These are phyloP conservation scores for Epicauta chinensis DNA, from an alignment of 1,140 invertebrate species.

Conservation along the genomic window DNA sequence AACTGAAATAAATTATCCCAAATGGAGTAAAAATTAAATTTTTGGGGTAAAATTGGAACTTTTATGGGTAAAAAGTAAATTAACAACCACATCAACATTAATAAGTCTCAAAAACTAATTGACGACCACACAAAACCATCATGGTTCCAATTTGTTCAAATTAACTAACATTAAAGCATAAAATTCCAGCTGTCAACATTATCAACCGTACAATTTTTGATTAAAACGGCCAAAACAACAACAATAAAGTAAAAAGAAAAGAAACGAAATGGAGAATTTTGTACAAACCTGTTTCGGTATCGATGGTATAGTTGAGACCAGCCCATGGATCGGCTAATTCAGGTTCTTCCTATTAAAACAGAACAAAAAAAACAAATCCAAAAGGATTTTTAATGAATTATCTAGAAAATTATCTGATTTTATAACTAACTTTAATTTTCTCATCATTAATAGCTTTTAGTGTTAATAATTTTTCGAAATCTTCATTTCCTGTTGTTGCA, in stretches of 20 bases:
- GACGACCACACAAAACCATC: not conserved
- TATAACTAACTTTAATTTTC: slow-evolving; percentile 43
- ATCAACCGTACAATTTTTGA: slow-evolving; percentile 10
- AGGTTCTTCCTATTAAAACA: slow-evolving; percentile 22
- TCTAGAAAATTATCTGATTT: slow-evolving; percentile 11
- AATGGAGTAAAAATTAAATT: too few relatives aligned
- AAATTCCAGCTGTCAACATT: slow-evolving; percentile 9
- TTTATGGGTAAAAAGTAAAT: too few relatives aligned
- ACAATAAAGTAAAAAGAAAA: not conserved
- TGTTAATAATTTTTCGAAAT: slow-evolving; percentile 54
- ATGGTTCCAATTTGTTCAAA: slow-evolving; percentile 7
- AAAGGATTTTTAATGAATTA: too few relatives aligned
- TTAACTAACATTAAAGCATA: slow-evolving; percentile 7
- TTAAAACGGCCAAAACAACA: not conserved
- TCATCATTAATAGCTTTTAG: slow-evolving; percentile 49
- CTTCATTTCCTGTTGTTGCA: slow-evolving; percentile 37
- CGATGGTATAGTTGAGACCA: slow-evolving; percentile 72
- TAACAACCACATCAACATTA: too few relatives aligned
- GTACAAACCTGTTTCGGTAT: slow-evolving; percentile 75
- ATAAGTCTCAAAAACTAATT: not conserved
- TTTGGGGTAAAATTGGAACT: too few relatives aligned
- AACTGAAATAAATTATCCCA: too few relatives aligned
- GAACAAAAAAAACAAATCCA: slow-evolving; percentile 11
- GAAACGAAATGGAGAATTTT: not conserved
- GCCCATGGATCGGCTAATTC: slow-evolving; percentile 60